Evolutionary conservation across 1,140 invertebrate species (phyloP).

Genomic region (Argopecten irradians): DNA sequence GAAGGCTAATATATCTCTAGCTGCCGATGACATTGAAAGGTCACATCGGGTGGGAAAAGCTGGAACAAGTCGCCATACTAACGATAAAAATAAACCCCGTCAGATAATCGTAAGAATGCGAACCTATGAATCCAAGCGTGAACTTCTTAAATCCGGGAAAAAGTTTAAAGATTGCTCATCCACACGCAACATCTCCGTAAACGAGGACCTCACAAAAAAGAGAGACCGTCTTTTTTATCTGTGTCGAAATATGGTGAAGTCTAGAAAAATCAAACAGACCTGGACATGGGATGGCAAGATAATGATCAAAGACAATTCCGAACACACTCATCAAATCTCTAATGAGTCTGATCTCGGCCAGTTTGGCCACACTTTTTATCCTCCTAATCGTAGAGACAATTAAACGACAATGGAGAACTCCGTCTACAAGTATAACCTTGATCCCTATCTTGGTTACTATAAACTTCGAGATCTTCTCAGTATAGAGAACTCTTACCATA

Average conservation of each 20-base stretch:
- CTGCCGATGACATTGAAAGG: not conserved
- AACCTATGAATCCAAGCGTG: not conserved
- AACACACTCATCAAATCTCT: not conserved
- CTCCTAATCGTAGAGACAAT: too few species aligned
- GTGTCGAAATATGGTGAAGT: not conserved
- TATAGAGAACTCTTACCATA: too few species aligned
- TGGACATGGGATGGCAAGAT: slow-evolving; percentile 33
- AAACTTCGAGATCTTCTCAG: too few species aligned
- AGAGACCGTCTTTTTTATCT: not conserved
- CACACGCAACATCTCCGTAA: not conserved
- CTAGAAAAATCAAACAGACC: not conserved
- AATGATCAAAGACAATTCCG: not conserved
- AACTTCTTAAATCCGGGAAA: not conserved
- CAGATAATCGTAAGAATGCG: slow-evolving; percentile 23
- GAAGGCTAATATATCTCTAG: not conserved
- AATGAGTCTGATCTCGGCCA: too few species aligned
- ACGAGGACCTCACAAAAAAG: slow-evolving; percentile 24
- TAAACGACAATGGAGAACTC: too few species aligned
- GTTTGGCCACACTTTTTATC: too few species aligned
- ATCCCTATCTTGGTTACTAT: too few species aligned
- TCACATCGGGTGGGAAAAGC: slow-evolving; percentile 27
- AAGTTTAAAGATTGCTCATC: not conserved
- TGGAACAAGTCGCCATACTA: not conserved
- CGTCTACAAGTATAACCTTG: too few species aligned
- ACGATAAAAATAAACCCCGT: not conserved